A percentile compares a stretch with the other conserved stretches of the same genome.
These are phyloP conservation scores for Cricetomys ansorgei DNA, from an alignment of 2,113 vertebrate species.

Conservation along the genomic window DNA sequence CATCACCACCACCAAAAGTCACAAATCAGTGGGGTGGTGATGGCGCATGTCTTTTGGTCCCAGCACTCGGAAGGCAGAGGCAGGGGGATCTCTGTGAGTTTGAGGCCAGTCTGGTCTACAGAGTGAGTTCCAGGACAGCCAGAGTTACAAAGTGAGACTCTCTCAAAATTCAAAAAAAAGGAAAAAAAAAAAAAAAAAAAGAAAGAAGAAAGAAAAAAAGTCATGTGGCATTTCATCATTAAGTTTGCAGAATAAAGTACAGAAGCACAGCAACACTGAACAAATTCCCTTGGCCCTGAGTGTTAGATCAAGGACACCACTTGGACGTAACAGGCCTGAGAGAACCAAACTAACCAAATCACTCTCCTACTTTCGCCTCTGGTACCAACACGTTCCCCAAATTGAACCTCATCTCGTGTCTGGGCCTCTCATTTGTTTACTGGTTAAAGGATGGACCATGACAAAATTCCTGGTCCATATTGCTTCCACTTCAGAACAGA, in stretches of 20 bases:
- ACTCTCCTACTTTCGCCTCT: neutral
- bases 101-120: too few species aligned
- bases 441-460: neutral
- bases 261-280: neutral
- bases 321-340: neutral
- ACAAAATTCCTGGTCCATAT: neutral
- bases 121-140: too few species aligned
- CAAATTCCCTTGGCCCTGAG: neutral
- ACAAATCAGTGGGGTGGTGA: too few species aligned
- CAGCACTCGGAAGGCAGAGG: too few species aligned
- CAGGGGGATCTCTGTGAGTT: too few species aligned
- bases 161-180: too few species aligned
- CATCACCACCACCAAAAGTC: too few species aligned
- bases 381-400: neutral
- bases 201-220: neutral
- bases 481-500: neutral
- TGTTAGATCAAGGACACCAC: neutral
- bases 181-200: accelerated
- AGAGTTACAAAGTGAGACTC: too few species aligned
- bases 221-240: neutral
- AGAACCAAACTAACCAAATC: constrained; percentile 4
- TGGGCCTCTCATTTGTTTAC: neutral
- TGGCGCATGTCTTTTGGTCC: too few species aligned
- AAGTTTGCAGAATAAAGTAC: neutral
- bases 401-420: neutral